Percentiles rank a stretch among this genome's conserved stretches.
phyloP scores from a whole-genome alignment of 2,888 invertebrate species.

The Athalia rosae region DNA sequence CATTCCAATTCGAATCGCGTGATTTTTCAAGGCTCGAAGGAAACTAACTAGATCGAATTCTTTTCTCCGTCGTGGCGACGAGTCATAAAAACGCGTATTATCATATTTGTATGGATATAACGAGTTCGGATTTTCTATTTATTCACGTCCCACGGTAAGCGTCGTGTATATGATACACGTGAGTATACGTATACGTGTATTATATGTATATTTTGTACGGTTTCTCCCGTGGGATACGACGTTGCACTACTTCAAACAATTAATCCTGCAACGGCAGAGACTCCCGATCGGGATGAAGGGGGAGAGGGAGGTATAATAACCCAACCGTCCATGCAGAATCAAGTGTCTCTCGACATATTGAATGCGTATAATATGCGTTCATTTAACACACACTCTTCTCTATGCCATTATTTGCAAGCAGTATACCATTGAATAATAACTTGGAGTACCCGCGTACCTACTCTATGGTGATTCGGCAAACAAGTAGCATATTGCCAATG shows the following conservation, averaged over 20 bases:
- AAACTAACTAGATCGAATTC: too few relatives aligned
- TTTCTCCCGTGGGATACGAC: constrained; percentile 14
- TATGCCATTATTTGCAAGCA: constrained; percentile 20
- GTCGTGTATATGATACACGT: too few relatives aligned
- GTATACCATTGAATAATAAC: constrained; percentile 16
- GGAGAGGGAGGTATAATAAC: too few relatives aligned
- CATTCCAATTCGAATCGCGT: too few relatives aligned
- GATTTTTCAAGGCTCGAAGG: too few relatives aligned
- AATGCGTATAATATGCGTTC: neutral
- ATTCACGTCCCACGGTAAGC: too few relatives aligned
- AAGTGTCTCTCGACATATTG: constrained; percentile 60
- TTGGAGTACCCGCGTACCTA: constrained; percentile 2
- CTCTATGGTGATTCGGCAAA: constrained; percentile 63
- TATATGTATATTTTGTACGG: neutral
- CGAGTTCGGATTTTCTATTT: too few relatives aligned
- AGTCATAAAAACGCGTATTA: too few relatives aligned
- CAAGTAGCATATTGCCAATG: constrained; percentile 72
- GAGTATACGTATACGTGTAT: neutral
- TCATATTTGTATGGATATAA: too few relatives aligned
- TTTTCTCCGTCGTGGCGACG: too few relatives aligned
- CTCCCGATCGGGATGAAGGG: too few relatives aligned
- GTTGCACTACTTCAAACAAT: constrained; percentile 29
- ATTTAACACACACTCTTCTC: neutral
- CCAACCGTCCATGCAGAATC: constrained; percentile 59
- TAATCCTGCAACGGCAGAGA: too few relatives aligned